Percentiles rank a stretch among this genome's conserved stretches.
These are phyloP conservation scores for Liodrosophila aerea DNA, from an alignment of 2,888 invertebrate genomes.

Conservation along the genomic window DNA sequence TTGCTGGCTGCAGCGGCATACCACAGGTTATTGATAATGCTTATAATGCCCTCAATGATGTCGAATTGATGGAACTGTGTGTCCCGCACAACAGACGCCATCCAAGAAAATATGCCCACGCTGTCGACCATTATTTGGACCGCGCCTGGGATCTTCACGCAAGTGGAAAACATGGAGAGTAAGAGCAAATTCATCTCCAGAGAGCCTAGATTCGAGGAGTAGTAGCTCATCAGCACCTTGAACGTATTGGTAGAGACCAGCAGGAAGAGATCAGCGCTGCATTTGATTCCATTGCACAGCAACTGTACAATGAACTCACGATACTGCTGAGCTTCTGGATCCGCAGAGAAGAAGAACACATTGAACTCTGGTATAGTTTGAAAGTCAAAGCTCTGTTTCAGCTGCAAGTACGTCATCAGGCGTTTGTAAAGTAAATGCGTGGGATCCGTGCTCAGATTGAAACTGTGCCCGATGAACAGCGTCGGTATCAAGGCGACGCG, in stretches of 20 bases:
- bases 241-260: slow-evolving; percentile 89
- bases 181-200: slow-evolving; percentile 86
- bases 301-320: slow-evolving; percentile 90
- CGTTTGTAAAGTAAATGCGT: slow-evolving; percentile 89
- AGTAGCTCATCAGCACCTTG: slow-evolving; percentile 90
- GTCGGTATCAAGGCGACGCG: slow-evolving; percentile 80
- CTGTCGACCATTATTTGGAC: slow-evolving; percentile 86
- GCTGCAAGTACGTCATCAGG: slow-evolving; percentile 89
- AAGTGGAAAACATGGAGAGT: slow-evolving; percentile 86
- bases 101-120: slow-evolving; percentile 89
- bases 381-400: slow-evolving; percentile 90
- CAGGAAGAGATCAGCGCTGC: slow-evolving; percentile 88
- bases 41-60: slow-evolving; percentile 80
- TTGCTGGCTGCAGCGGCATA: slow-evolving; percentile 77
- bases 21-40: slow-evolving; percentile 81
- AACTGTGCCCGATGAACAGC: slow-evolving; percentile 79
- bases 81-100: slow-evolving; percentile 82
- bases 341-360: slow-evolving; percentile 91
- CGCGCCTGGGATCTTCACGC: slow-evolving; percentile 86
- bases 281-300: slow-evolving; percentile 89
- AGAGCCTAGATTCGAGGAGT: slow-evolving; percentile 86
- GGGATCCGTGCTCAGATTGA: slow-evolving; percentile 89
- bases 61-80: slow-evolving; percentile 82
- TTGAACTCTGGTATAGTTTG: slow-evolving; percentile 93
- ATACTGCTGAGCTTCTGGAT: slow-evolving; percentile 87